Evolutionary conservation across 2,113 vertebrate species (phyloP), one percentile per base, ranked within the genome.

Genomic region (Leucosticte australis): DNA sequence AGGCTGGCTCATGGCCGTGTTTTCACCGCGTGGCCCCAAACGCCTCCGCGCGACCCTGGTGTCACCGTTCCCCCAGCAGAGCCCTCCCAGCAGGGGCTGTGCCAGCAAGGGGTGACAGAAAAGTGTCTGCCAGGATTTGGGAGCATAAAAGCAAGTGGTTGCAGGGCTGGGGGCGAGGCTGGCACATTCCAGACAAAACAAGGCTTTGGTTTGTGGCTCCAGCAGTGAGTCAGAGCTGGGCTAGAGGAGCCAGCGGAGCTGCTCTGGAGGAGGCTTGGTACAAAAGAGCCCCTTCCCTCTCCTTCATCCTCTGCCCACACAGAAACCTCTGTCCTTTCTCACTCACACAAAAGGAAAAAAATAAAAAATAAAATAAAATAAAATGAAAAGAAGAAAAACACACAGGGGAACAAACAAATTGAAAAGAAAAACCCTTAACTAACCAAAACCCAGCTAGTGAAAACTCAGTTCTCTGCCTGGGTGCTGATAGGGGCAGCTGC

Each of bases 171-270:
- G 64, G 47, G 47, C 4, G 41, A 90, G 44, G 53, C 31, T 60
- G 74, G 37, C 67, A 80, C 82, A 3, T 26, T 49, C 17, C 84
- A 87, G 95, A 73, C 85, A 85, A 92, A 95, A 76, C 82, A 75
- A 41, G 4, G 21, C 35, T 41, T 47, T 0, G 23, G 33, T 49
- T 76, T 49, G 75, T 7, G 0, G 57, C 74, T 90, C 82, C 6
- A 3, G 75, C n/a, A 31, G 35, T 95, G 94, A 95, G 62, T 96
- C 95, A 95, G 95, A 93, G 82, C 75, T 6, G 49, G 46, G 65
- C 22, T 10, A 44, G 41, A 70, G 73, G 84, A 95, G 88, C 59
- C 75, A 41, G 35, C 0, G 3, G 30, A 92, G 89, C 35, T 65
- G 92, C 57, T 87, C 91, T 27, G 78, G 91, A 92, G 94, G 92